Conservation (phyloP, 2,113 vertebrate species). For the Atlantisia rogersi region DNA sequence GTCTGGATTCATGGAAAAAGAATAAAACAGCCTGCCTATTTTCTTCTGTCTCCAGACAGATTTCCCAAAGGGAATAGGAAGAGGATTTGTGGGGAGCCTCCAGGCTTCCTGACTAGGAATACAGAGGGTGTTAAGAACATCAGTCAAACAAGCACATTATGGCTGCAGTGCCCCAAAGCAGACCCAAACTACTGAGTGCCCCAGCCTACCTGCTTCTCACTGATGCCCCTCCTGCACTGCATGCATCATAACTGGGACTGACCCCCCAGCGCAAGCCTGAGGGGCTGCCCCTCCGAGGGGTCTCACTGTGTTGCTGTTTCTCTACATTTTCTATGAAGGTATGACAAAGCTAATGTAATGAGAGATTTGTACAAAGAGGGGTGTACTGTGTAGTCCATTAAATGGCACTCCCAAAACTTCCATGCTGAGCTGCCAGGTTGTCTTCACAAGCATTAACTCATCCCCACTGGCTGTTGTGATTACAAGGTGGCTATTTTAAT, state of each 20-base stretch:
- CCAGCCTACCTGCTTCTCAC: neutral
- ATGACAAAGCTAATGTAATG: neutral
- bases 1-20: neutral
- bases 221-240: neutral
- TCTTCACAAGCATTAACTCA: neutral
- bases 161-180: neutral
- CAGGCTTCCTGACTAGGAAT: neutral
- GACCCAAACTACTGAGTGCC: neutral
- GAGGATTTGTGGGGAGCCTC: neutral
- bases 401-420: neutral
- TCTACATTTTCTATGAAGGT: neutral
- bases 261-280: neutral
- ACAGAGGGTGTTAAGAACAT: neutral
- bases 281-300: neutral
- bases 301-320: accelerated
- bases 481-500: neutral
- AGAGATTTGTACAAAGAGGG: neutral
- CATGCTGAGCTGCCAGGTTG: neutral
- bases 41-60: neutral
- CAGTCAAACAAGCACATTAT: accelerated
- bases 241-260: neutral
- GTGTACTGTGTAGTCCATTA: neutral
- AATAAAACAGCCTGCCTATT: neutral
- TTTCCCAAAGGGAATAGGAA: neutral
- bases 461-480: neutral